These are phyloP conservation scores for Halcyon chelicuti DNA, from an alignment of 2,797 vertebrate genomes.

Conservation along the genomic window DNA sequence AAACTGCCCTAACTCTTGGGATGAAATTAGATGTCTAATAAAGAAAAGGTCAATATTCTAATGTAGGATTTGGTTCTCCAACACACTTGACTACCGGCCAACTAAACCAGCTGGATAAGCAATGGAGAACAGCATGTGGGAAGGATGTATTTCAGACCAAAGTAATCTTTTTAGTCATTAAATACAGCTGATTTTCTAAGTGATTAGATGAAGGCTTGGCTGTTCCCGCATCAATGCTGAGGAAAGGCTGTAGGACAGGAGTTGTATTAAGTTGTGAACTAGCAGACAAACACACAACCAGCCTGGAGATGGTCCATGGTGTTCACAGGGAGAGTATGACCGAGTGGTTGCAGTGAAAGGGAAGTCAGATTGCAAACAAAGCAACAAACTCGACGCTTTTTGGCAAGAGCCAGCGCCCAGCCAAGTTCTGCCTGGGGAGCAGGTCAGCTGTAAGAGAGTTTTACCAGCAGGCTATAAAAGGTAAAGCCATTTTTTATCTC, in stretches of 20 bases:
- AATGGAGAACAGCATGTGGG: conserved; percentile 37
- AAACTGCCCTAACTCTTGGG: background rate
- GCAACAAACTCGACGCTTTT: background rate
- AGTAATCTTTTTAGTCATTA: conserved; percentile 52
- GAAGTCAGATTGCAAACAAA: background rate
- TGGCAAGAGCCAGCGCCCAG: rapidly evolving
- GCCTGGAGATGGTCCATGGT: background rate
- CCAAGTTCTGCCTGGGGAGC: background rate
- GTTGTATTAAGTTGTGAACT: background rate
- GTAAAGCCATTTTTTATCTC: rapidly evolving
- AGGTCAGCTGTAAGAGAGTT: background rate
- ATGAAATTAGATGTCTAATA: conserved; percentile 22
- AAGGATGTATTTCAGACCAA: conserved; percentile 47
- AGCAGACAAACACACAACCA: background rate
- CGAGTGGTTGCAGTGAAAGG: rapidly evolving
- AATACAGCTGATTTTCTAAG: conserved; percentile 59
- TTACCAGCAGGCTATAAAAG: background rate
- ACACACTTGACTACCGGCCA: conserved; percentile 52
- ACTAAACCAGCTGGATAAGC: conserved; percentile 53
- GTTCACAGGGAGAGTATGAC: rapidly evolving
- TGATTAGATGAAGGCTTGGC: background rate
- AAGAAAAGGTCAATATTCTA: conserved; percentile 45
- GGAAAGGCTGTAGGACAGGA: background rate
- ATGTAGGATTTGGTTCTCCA: conserved; percentile 47
- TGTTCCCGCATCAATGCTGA: background rate